phyloP scores from a whole-genome alignment of 1,140 invertebrate genomes.

The Brachionus paranguensis region DNA sequence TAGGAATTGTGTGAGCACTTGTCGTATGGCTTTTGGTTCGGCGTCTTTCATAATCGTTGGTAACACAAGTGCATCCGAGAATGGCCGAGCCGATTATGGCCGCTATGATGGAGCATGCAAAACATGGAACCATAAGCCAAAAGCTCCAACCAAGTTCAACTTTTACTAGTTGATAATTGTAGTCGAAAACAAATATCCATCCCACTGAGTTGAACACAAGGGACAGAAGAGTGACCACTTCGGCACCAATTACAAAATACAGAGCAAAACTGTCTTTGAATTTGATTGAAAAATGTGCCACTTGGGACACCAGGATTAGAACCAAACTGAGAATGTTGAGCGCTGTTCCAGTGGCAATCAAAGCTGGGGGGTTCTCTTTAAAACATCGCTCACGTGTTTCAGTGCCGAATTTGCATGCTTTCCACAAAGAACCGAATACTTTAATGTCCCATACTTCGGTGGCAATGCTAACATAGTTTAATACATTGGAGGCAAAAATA shows the following conservation, averaged over 20 bases:
- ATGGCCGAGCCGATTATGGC: constrained; percentile 11
- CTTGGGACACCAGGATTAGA: constrained; percentile 12
- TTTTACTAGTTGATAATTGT: not conserved
- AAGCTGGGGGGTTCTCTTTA: constrained; percentile 24
- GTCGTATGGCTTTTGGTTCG: not conserved
- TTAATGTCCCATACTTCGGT: not conserved
- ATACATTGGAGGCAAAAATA: constrained; percentile 11
- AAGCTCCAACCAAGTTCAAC: constrained; percentile 3
- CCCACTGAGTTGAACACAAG: constrained; percentile 21
- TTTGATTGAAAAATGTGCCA: not conserved
- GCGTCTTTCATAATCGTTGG: not conserved
- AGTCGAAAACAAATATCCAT: constrained; percentile 26
- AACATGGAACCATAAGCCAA: constrained; percentile 3
- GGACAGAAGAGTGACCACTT: not conserved
- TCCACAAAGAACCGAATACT: not conserved
- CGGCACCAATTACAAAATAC: constrained; percentile 40
- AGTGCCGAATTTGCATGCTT: not conserved
- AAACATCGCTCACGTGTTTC: not conserved
- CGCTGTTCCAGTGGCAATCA: constrained; percentile 33
- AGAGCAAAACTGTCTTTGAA: constrained; percentile 28
- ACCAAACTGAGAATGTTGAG: constrained; percentile 3
- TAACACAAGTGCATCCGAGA: constrained; percentile 33
- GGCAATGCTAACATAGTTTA: constrained; percentile 37
- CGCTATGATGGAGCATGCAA: not conserved
- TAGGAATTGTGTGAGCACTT: not conserved